A percentile compares a stretch with the other conserved stretches of the same genome.
phyloP scores from a whole-genome alignment of 2,888 invertebrate genomes.

The Magallana nippona region DNA sequence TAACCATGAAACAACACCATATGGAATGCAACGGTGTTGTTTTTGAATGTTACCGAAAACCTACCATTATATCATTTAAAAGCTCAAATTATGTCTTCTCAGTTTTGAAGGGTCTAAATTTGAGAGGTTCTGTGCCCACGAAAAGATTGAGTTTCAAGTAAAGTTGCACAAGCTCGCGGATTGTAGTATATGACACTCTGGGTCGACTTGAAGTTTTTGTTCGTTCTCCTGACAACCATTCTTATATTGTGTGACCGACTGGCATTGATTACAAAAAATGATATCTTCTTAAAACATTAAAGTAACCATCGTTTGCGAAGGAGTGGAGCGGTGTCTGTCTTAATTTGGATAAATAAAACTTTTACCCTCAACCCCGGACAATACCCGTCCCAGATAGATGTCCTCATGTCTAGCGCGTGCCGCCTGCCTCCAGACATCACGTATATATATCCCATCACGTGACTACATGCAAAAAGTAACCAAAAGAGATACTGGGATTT shows the following conservation, averaged over 20 bases:
- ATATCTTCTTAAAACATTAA: conserved; percentile 1
- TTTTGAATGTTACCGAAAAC: neutral
- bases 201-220: neutral
- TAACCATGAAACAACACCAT: neutral
- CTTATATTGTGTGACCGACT: neutral
- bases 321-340: neutral
- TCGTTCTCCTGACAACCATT: neutral
- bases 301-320: neutral
- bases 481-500: neutral
- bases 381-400: conserved; percentile 1
- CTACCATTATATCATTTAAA: neutral
- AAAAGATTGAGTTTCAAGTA: conserved; percentile 13
- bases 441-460: neutral
- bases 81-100: conserved; percentile 30
- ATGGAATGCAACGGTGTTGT: conserved; percentile 3
- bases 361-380: neutral
- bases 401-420: conserved; percentile 7
- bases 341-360: neutral
- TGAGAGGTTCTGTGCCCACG: neutral
- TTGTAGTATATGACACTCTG: neutral
- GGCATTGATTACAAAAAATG: neutral
- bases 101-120: conserved; percentile 20
- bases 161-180: neutral
- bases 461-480: conserved; percentile 26
- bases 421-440: conserved; percentile 4